phyloP scores from a whole-genome alignment of 2,113 vertebrate genomes.

The Aegotheles bennettii region DNA sequence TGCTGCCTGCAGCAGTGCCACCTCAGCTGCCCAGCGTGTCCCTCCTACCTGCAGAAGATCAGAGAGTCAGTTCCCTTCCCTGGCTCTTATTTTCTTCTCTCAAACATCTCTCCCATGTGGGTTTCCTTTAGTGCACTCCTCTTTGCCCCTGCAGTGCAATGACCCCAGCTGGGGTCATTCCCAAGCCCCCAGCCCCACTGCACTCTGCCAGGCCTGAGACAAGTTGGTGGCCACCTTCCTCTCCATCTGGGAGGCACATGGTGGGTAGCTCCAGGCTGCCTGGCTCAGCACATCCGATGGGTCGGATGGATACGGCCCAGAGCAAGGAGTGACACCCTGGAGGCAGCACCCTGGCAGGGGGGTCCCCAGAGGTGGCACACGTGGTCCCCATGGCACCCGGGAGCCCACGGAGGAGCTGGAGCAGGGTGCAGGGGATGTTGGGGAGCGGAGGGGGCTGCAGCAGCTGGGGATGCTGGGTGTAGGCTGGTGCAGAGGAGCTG shows the following conservation, averaged over 20 bases:
- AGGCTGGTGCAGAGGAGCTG: background rate
- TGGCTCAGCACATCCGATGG: accelerated
- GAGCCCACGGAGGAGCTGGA: background rate
- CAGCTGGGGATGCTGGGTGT: accelerated
- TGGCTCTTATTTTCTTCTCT: background rate
- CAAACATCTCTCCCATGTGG: background rate
- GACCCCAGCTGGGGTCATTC: background rate
- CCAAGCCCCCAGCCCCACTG: accelerated
- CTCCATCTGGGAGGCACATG: background rate
- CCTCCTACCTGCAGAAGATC: constrained; percentile 30
- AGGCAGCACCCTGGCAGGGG: background rate
- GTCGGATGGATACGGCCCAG: background rate
- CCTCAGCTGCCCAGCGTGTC: background rate
- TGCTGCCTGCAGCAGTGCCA: constrained; percentile 36
- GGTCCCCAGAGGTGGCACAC: accelerated
- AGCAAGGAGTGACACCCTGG: accelerated
- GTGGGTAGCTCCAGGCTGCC: accelerated
- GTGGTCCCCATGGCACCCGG: accelerated
- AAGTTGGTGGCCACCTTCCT: background rate
- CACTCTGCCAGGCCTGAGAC: background rate
- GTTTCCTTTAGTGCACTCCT: background rate
- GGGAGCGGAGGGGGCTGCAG: background rate
- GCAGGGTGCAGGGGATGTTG: accelerated
- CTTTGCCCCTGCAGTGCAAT: background rate
- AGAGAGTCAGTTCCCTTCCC: background rate